phyloP scores from a whole-genome alignment of 2,888 invertebrate genomes.

The Poecilus cupreus region DNA sequence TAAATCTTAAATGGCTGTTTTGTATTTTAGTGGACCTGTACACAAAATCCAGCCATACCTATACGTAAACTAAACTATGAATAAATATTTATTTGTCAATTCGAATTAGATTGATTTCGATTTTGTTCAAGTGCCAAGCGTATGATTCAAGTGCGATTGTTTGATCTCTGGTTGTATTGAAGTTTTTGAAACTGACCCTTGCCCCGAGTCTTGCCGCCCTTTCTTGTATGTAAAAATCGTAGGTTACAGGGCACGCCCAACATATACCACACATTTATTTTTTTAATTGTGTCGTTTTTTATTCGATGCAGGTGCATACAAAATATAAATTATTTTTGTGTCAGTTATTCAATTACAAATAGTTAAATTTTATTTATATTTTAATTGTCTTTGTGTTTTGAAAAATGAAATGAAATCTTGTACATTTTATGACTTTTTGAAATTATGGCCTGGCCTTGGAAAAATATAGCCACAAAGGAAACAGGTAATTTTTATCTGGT shows the following conservation, averaged over 20 bases:
- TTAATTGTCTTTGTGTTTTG: conserved; percentile 1
- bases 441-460: conserved; percentile 16
- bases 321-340: background rate
- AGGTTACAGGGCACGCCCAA: conserved; percentile 38
- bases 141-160: conserved; percentile 55
- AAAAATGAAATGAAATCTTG: background rate
- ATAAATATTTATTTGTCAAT: background rate
- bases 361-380: no score
- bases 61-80: background rate
- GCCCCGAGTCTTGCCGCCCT: conserved; percentile 57
- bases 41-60: conserved; percentile 17
- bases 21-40: no score
- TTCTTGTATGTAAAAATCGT: conserved; percentile 57
- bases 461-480: conserved; percentile 43
- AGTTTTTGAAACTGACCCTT: conserved; percentile 41
- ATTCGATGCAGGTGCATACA: background rate
- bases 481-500: conserved; percentile 46
- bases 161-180: conserved; percentile 58
- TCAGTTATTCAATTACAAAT: background rate
- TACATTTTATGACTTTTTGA: conserved; percentile 25
- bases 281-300: background rate
- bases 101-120: conserved; percentile 8
- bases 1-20: background rate
- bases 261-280: conserved; percentile 7
- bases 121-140: background rate